Percentiles rank a stretch among this genome's conserved stretches.
These are phyloP conservation scores for Gallinago stenura DNA, from an alignment of 2,797 vertebrate species.

Conservation along the genomic window DNA sequence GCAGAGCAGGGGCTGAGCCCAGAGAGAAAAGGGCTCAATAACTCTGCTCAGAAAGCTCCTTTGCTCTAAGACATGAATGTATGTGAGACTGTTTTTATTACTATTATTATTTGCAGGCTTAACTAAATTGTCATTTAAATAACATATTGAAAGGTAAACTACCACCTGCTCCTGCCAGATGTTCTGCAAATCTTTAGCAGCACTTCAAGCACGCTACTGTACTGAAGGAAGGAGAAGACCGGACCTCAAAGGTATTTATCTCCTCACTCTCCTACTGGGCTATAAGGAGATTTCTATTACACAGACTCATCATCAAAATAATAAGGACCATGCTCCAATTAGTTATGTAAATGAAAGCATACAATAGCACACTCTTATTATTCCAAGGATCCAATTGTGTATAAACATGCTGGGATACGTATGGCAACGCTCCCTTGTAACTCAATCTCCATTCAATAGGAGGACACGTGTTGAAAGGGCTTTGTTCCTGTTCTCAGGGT, in stretches of 20 bases:
- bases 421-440: neutral
- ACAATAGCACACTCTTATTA: neutral
- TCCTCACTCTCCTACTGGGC: neutral
- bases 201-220: neutral
- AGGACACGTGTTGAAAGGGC: neutral
- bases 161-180: conserved; percentile 75
- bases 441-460: neutral
- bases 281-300: conserved; percentile 1
- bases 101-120: conserved; percentile 66
- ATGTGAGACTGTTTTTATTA: conserved; percentile 49
- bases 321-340: neutral
- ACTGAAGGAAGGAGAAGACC: neutral
- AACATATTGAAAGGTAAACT: conserved; percentile 73
- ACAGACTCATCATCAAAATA: neutral
- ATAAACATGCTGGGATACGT: accelerated
- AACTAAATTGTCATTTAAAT: conserved; percentile 69
- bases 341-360: conserved; percentile 5
- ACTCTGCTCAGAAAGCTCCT: neutral
- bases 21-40: neutral
- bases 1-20: neutral
- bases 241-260: conserved; percentile 28
- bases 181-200: conserved; percentile 61
- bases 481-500: neutral
- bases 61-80: neutral
- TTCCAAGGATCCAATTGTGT: neutral